Percentiles rank a stretch among this genome's conserved stretches.
Conservation (phyloP, 1,140 invertebrate genomes). For the Heliconius himera region DNA sequence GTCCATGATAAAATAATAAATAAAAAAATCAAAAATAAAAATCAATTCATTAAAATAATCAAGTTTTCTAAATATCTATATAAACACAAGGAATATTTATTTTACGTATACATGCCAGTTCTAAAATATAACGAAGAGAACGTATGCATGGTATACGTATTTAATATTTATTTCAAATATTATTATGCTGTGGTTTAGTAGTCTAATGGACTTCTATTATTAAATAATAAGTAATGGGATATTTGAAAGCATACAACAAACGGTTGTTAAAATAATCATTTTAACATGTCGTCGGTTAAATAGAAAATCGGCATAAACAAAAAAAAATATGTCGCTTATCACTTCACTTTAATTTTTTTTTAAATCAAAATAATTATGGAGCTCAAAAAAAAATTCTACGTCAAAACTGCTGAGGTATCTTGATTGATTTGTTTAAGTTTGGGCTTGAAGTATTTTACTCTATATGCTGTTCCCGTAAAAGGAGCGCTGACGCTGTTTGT, state of each 20-base stretch:
- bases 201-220: not conserved
- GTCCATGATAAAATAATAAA: not conserved
- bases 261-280: not conserved
- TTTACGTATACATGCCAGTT: not conserved
- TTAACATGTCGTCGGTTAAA: not conserved
- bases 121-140: not conserved
- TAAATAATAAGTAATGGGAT: not conserved
- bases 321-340: no score
- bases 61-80: conserved; percentile 22
- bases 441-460: no score
- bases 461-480: no score
- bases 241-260: not conserved
- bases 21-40: conserved; percentile 10
- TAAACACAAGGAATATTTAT: conserved; percentile 2
- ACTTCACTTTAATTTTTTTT: no score
- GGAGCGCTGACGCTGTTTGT: no score
- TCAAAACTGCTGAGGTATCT: no score
- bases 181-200: not conserved
- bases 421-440: no score
- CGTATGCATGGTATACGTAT: not conserved
- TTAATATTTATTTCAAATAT: not conserved
- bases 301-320: no score
- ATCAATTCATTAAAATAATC: conserved; percentile 21
- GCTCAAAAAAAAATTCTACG: no score
- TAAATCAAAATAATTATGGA: no score